phyloP scores from a whole-genome alignment of 2,888 invertebrate genomes.

The Leucophenga maculata region DNA sequence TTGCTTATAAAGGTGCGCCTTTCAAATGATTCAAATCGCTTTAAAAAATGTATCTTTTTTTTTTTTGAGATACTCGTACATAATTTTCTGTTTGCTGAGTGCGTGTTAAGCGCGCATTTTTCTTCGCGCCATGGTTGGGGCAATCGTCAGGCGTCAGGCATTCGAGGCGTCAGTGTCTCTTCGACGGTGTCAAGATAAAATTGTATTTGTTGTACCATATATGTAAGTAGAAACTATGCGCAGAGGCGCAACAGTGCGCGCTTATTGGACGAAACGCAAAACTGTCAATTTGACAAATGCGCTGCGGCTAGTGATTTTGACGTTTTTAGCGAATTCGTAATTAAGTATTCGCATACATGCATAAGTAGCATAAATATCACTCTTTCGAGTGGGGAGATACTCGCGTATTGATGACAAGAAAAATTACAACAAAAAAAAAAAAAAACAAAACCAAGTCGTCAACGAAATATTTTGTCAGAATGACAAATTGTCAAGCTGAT shows the following conservation, averaged over 20 bases:
- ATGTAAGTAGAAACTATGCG: no score
- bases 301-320: constrained; percentile 58
- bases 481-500: constrained; percentile 56
- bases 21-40: constrained; percentile 7
- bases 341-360: constrained; percentile 66
- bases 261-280: constrained; percentile 7
- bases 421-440: not conserved
- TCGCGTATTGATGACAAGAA: not conserved
- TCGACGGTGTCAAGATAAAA: constrained; percentile 53
- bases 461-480: constrained; percentile 42
- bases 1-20: constrained; percentile 55
- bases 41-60: constrained; percentile 1
- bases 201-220: constrained; percentile 13
- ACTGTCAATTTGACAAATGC: constrained; percentile 67
- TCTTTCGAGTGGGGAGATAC: constrained; percentile 31
- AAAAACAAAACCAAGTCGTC: not conserved
- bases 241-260: constrained; percentile 6
- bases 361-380: constrained; percentile 54
- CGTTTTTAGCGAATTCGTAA: constrained; percentile 65
- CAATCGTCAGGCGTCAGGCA: not conserved
- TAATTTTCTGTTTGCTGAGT: constrained; percentile 37
- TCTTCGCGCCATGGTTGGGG: constrained; percentile 35
- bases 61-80: not conserved
- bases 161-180: not conserved
- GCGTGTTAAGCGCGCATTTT: constrained; percentile 61